A percentile compares a stretch with the other conserved stretches of the same genome.
phyloP scores from a whole-genome alignment of 53 echinoderm and acorn worm species.

The Holothuria scabra region DNA sequence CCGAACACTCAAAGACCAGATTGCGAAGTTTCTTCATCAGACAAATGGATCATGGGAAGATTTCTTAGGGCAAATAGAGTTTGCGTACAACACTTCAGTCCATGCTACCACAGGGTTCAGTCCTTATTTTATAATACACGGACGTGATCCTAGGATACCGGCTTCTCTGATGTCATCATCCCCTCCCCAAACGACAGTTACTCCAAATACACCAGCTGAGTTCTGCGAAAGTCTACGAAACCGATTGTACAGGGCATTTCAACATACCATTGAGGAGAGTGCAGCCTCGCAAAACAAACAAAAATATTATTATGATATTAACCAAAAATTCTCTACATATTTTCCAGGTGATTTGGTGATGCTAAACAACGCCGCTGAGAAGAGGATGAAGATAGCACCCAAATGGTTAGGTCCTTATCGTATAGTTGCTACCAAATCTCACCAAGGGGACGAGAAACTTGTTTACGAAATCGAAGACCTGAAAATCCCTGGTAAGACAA shows the following conservation, averaged over 20 bases:
- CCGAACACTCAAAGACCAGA: slow-evolving; percentile 12
- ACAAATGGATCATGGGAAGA: slow-evolving; percentile 10
- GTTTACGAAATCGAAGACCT: slow-evolving; percentile 1
- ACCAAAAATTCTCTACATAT: not conserved
- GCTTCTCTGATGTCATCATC: slow-evolving; percentile 20
- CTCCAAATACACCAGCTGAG: not conserved
- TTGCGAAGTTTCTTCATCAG: not conserved
- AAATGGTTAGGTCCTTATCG: slow-evolving; percentile 25
- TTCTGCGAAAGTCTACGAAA: not conserved
- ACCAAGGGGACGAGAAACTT: not conserved
- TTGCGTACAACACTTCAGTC: slow-evolving; percentile 33
- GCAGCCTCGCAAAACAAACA: slow-evolving; percentile 3
- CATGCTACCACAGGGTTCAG: slow-evolving; percentile 33
- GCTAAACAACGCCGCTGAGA: slow-evolving; percentile 19
- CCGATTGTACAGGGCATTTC: not conserved
- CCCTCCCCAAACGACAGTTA: not conserved
- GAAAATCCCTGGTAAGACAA: not conserved
- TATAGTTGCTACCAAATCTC: not conserved
- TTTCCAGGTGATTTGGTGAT: slow-evolving; percentile 14
- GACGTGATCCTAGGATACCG: slow-evolving; percentile 15
- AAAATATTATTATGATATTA: slow-evolving; percentile 4
- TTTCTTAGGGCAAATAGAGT: not conserved
- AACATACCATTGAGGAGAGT: not conserved
- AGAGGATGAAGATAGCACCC: not conserved
- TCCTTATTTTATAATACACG: slow-evolving; percentile 42